phyloP scores from a whole-genome alignment of 2,888 invertebrate species.

The Dyspetes luteomarginatus region DNA sequence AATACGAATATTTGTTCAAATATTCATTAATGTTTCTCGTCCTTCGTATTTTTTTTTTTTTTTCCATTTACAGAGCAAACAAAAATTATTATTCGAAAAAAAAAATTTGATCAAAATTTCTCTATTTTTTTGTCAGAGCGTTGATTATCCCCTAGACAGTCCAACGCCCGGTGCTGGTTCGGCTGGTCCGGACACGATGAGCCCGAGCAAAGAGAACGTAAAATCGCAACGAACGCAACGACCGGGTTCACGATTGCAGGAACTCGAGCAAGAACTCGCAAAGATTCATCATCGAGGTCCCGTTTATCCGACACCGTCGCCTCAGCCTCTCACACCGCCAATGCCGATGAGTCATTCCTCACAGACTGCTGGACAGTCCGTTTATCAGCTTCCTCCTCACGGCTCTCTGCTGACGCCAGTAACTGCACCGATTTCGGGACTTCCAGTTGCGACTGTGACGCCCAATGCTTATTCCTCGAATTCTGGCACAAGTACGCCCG shows the following conservation, averaged over 20 bases:
- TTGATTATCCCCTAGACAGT: constrained; percentile 75
- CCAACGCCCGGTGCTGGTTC: constrained; percentile 72
- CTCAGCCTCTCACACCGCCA: constrained; percentile 77
- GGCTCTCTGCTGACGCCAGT: constrained; percentile 73
- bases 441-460: constrained; percentile 76
- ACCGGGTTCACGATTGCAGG: constrained; percentile 80
- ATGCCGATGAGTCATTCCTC: constrained; percentile 71
- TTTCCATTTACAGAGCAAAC: no score
- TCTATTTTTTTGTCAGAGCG: constrained; percentile 60
- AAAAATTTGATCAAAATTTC: no score
- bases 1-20: no score
- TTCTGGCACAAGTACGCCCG: constrained; percentile 74
- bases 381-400: constrained; percentile 61
- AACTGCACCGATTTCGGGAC: constrained; percentile 66
- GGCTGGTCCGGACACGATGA: constrained; percentile 75
- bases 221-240: constrained; percentile 75
- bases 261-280: constrained; percentile 82
- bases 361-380: constrained; percentile 56
- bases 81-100: no score
- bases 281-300: constrained; percentile 82
- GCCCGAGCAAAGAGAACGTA: constrained; percentile 80
- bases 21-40: no score
- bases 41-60: no score
- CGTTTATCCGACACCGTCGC: constrained; percentile 73
- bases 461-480: constrained; percentile 73